Conservation (phyloP, 2,888 invertebrate species). For the Pachliopta kotzebuea region DNA sequence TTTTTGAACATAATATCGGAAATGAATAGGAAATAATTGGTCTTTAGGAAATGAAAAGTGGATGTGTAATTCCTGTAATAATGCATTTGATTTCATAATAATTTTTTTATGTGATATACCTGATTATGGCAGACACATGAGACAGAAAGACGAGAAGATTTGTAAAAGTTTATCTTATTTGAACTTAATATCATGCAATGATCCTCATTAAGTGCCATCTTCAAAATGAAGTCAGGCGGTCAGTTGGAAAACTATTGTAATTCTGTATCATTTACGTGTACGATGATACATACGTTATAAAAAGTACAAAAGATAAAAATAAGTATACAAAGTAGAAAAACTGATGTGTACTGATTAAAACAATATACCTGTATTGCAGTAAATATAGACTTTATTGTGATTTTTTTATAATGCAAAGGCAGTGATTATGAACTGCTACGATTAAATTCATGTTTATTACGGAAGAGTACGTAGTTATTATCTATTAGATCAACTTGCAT, state of each 20-base stretch:
- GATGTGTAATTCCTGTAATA: neutral
- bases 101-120: too few relatives aligned
- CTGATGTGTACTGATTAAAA: neutral
- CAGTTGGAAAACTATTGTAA: too few relatives aligned
- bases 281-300: too few relatives aligned
- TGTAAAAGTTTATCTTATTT: too few relatives aligned
- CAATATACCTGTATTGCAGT: neutral
- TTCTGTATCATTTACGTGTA: too few relatives aligned
- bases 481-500: slow-evolving; percentile 11
- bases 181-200: neutral
- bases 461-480: slow-evolving; percentile 13
- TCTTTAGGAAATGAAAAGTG: neutral
- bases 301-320: too few relatives aligned
- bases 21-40: neutral
- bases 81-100: neutral
- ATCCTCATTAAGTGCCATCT: too few relatives aligned
- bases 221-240: too few relatives aligned
- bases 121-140: too few relatives aligned
- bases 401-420: neutral
- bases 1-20: neutral
- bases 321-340: neutral
- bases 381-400: neutral
- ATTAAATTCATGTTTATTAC: slow-evolving; percentile 10
- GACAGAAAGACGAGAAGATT: too few relatives aligned
- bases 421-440: slow-evolving; percentile 1